Evolutionary conservation across 2,113 vertebrate genomes (phyloP).

Genomic region (Pipa parva): DNA sequence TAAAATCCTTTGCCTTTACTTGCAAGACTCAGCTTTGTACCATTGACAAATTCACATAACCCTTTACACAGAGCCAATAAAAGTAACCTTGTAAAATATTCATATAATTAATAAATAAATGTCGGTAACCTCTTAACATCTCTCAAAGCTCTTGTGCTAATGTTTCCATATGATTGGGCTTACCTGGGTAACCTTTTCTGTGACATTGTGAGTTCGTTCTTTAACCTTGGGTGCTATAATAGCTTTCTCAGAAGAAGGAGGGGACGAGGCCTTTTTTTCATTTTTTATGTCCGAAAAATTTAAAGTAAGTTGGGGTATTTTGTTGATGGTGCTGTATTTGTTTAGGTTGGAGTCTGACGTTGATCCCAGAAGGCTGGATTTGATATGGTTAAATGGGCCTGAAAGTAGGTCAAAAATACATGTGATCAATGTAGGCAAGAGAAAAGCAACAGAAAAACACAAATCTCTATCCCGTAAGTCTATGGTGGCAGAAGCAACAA

Average conservation of each 20-base stretch:
- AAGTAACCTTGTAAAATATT: no score
- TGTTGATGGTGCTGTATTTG: slow-evolving; percentile 97
- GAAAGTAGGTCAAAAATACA: slow-evolving; percentile 51
- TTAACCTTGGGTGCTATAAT: slow-evolving; percentile 98
- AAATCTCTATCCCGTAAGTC: no score
- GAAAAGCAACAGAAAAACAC: no score
- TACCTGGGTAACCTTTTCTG: slow-evolving; percentile 98
- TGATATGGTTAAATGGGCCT: slow-evolving; percentile 96
- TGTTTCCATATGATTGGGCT: slow-evolving; percentile 40
- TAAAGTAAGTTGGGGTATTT: slow-evolving; percentile 94
- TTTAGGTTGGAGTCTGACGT: slow-evolving; percentile 98
- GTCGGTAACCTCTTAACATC: no score
- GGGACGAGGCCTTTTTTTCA: slow-evolving; percentile 90
- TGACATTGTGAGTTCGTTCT: slow-evolving; percentile 97
- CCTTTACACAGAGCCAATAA: no score
- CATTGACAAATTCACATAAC: no score
- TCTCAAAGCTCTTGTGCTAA: background rate
- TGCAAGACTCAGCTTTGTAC: no score
- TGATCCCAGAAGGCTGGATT: slow-evolving; percentile 92
- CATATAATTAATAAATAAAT: no score
- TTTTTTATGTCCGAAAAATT: slow-evolving; percentile 91
- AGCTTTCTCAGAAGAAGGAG: slow-evolving; percentile 90
- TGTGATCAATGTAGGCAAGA: slow-evolving; percentile 12
- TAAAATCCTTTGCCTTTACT: no score
- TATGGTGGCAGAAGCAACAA: no score